Conservation (phyloP, 2,888 invertebrate species). For the Caenorhabditis uteleia region DNA sequence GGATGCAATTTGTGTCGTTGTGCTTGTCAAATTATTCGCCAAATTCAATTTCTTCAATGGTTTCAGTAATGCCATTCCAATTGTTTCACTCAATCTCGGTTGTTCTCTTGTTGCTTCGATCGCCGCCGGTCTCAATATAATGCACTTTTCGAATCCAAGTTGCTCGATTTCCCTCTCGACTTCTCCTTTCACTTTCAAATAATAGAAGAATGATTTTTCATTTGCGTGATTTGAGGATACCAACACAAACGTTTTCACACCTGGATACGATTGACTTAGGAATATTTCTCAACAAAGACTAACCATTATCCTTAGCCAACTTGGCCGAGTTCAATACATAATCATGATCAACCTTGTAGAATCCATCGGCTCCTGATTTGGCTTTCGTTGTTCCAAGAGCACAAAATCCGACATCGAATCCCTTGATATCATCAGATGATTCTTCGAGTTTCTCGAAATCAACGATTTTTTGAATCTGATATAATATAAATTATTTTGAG, state of each 20-base stretch:
- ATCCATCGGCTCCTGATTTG: slow-evolving; percentile 72
- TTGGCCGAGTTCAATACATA: slow-evolving; percentile 73
- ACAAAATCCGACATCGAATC: slow-evolving; percentile 73
- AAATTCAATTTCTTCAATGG: slow-evolving; percentile 40
- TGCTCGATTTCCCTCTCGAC: slow-evolving; percentile 45
- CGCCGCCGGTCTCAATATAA: slow-evolving; percentile 46
- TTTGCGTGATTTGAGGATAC: slow-evolving; percentile 73
- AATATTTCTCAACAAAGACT: too few relatives aligned
- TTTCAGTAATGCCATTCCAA: slow-evolving; percentile 19
- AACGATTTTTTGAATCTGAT: slow-evolving; percentile 71
- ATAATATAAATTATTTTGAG: too few relatives aligned
- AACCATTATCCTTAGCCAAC: slow-evolving; percentile 70
- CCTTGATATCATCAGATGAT: slow-evolving; percentile 70
- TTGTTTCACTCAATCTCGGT: slow-evolving; percentile 33
- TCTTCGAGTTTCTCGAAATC: slow-evolving; percentile 73
- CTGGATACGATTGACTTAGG: slow-evolving; percentile 43
- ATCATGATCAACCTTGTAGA: slow-evolving; percentile 73
- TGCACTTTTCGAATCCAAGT: slow-evolving; percentile 45
- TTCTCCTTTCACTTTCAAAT: slow-evolving; percentile 71
- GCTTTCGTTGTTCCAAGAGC: slow-evolving; percentile 73
- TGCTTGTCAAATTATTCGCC: slow-evolving; percentile 33
- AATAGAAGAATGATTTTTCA: slow-evolving; percentile 71
- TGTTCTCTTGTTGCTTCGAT: slow-evolving; percentile 37
- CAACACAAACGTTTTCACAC: slow-evolving; percentile 72
- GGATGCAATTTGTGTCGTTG: slow-evolving; percentile 41